Percentiles rank a stretch among this genome's conserved stretches.
Conservation (phyloP, 2,113 vertebrate species). For the Lepisosteus osseus region DNA sequence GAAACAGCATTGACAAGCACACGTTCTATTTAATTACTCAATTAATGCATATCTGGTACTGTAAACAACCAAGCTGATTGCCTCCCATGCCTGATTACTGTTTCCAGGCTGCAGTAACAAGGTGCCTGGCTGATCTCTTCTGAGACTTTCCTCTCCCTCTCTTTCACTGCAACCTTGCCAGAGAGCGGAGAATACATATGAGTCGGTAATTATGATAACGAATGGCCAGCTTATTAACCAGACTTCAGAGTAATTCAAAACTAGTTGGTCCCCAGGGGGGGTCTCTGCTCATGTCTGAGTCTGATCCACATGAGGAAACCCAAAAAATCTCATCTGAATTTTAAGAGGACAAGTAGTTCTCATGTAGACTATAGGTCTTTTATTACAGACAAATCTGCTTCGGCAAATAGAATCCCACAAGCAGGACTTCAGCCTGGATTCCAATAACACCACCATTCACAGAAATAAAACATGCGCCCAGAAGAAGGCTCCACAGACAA, state of each 20-base stretch:
- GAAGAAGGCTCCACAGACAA: too few species aligned
- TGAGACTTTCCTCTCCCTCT: not conserved
- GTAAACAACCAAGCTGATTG: slow-evolving; percentile 3
- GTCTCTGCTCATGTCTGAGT: not conserved
- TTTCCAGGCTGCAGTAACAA: not conserved
- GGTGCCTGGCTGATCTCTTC: slow-evolving; percentile 1
- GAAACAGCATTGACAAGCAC: not conserved
- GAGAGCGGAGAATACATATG: not conserved
- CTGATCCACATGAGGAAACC: not conserved
- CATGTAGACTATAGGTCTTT: too few species aligned
- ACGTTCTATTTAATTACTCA: slow-evolving; percentile 16
- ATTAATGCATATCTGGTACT: slow-evolving; percentile 5
- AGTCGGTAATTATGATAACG: slow-evolving; percentile 7
- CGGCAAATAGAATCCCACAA: too few species aligned
- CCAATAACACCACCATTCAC: too few species aligned
- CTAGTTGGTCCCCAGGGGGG: not conserved
- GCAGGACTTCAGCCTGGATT: too few species aligned
- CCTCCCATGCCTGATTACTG: not conserved
- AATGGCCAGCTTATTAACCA: slow-evolving; percentile 3
- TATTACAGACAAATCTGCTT: too few species aligned
- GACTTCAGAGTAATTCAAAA: not conserved
- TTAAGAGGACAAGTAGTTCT: too few species aligned
- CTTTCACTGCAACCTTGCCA: not conserved
- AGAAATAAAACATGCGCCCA: too few species aligned
- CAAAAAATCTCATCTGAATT: not conserved